These are phyloP conservation scores for Hapalemur alaotrensis DNA, from an alignment of 2,797 vertebrate genomes.

Conservation along the genomic window DNA sequence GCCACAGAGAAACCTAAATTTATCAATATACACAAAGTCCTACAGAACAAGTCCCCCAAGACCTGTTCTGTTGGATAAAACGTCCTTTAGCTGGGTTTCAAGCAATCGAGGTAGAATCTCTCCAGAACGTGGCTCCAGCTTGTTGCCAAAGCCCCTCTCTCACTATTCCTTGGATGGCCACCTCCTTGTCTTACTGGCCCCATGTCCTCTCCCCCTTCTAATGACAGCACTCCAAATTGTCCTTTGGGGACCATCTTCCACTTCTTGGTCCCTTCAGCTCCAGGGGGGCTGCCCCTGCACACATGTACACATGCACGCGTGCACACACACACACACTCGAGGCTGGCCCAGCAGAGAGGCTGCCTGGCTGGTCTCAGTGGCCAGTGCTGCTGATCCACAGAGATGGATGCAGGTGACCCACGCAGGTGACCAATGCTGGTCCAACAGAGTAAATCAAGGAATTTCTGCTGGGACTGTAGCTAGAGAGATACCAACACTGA, in stretches of 20 bases:
- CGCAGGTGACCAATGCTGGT: background rate
- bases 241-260: background rate
- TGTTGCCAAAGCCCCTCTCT: background rate
- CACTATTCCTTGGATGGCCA: background rate
- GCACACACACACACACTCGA: background rate
- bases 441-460: background rate
- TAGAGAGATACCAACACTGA: background rate
- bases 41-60: background rate
- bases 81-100: background rate
- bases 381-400: background rate
- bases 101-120: background rate
- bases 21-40: background rate
- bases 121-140: background rate
- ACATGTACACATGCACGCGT: background rate
- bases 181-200: background rate
- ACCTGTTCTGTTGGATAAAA: background rate
- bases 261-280: background rate
- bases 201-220: background rate
- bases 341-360: background rate
- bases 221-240: background rate
- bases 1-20: background rate
- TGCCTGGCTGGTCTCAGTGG: background rate
- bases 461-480: too few relatives aligned
- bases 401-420: background rate
- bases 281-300: background rate